These are phyloP conservation scores for Drosophila tristis DNA, from an alignment of 1,140 invertebrate genomes.

Conservation along the genomic window DNA sequence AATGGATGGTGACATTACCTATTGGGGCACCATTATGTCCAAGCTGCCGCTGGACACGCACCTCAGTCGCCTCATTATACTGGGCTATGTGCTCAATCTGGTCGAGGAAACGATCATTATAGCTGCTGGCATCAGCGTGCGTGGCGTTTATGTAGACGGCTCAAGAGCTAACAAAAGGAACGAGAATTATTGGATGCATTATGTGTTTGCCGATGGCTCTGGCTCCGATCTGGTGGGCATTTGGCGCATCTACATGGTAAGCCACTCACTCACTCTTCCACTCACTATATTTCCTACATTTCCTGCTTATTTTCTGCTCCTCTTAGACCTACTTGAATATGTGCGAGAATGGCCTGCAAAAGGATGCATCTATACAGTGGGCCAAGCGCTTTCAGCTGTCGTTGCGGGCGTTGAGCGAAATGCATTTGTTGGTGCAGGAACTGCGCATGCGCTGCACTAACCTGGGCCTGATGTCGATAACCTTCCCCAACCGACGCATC, in stretches of 20 bases:
- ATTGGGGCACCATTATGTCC: slow-evolving; percentile 93
- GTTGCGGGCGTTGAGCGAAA: slow-evolving; percentile 89
- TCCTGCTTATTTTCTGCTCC: too few species aligned
- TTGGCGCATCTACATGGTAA: slow-evolving; percentile 91
- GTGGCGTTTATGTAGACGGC: slow-evolving; percentile 87
- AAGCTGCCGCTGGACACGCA: slow-evolving; percentile 92
- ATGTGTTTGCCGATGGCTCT: slow-evolving; percentile 92
- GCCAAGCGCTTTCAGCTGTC: slow-evolving; percentile 90
- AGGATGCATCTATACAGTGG: slow-evolving; percentile 86
- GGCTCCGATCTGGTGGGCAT: slow-evolving; percentile 94
- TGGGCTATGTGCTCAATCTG: slow-evolving; percentile 94
- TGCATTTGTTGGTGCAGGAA: slow-evolving; percentile 89
- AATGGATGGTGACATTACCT: slow-evolving; percentile 95
- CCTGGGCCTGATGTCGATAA: slow-evolving; percentile 77
- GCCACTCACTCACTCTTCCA: background rate
- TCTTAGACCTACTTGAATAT: slow-evolving; percentile 56
- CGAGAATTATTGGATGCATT: slow-evolving; percentile 90
- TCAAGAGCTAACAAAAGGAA: slow-evolving; percentile 83
- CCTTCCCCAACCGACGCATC: slow-evolving; percentile 63
- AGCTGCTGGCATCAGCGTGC: slow-evolving; percentile 91
- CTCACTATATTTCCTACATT: too few species aligned
- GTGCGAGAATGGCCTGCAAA: slow-evolving; percentile 33
- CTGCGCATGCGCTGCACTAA: slow-evolving; percentile 86
- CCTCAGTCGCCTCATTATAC: slow-evolving; percentile 92
- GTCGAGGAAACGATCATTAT: slow-evolving; percentile 95